A percentile compares a stretch with the other conserved stretches of the same genome.
Conservation (phyloP, 2,113 vertebrate genomes). For the Strix aluco region DNA sequence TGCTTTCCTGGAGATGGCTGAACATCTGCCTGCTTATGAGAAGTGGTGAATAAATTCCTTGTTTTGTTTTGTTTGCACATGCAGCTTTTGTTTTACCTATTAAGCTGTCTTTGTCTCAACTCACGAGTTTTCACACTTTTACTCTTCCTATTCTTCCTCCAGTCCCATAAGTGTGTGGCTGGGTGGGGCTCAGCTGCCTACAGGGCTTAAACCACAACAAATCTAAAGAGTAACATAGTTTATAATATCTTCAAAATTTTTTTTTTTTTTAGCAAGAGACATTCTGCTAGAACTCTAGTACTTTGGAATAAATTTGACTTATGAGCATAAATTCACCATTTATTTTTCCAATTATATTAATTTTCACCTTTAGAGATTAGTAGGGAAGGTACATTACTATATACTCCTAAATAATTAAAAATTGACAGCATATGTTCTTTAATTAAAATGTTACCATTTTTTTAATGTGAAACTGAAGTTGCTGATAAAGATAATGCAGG, state of each 20-base stretch:
- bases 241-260: not conserved
- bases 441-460: not conserved
- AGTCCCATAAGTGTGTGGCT: rapidly evolving
- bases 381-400: not conserved
- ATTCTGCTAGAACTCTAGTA: not conserved
- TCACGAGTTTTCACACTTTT: not conserved
- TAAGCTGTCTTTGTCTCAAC: not conserved
- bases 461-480: not conserved
- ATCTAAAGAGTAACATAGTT: not conserved
- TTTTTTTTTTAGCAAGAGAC: not conserved
- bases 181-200: not conserved
- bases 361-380: not conserved
- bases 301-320: not conserved
- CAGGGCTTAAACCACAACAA: not conserved
- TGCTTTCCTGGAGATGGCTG: not conserved
- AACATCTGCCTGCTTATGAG: not conserved
- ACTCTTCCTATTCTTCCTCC: not conserved
- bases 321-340: rapidly evolving
- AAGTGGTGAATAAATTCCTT: not conserved
- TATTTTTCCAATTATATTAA: not conserved
- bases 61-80: not conserved
- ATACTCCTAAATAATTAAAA: not conserved
- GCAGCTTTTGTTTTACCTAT: not conserved
- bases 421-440: not conserved
- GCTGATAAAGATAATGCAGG: not conserved